A percentile compares a stretch with the other conserved stretches of the same genome.
These are phyloP conservation scores for Chionoecetes opilio DNA, from an alignment of 1,140 invertebrate species.

Conservation along the genomic window DNA sequence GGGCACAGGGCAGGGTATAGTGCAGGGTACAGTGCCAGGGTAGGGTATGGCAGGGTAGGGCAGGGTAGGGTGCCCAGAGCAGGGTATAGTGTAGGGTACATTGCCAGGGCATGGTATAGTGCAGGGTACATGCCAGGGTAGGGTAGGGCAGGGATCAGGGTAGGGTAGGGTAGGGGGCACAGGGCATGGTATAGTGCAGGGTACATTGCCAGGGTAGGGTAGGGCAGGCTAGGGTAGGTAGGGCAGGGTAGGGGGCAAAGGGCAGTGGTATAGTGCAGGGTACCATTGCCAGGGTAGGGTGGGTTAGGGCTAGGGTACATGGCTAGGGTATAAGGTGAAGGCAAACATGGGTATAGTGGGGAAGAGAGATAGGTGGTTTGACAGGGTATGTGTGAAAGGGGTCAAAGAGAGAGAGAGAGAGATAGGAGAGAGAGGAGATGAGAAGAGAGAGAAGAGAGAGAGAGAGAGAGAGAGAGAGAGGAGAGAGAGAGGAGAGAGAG, in stretches of 20 bases:
- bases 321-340: no score
- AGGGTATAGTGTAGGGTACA: not conserved
- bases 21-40: no score
- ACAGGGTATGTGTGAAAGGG: not conserved
- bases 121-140: not conserved
- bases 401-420: not conserved
- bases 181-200: not conserved
- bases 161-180: no score
- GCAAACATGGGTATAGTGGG: no score
- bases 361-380: not conserved
- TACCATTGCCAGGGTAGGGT: not conserved
- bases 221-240: not conserved
- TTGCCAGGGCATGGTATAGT: no score
- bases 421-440: not conserved
- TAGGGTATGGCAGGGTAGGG: not conserved
- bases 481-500: not conserved
- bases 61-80: not conserved
- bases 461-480: not conserved
- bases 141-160: not conserved
- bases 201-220: not conserved
- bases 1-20: not conserved
- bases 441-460: not conserved
- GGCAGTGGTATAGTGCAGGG: not conserved
- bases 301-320: not conserved
- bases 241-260: not conserved